These are phyloP conservation scores for Bambusicola thoracicus DNA, from an alignment of 2,113 vertebrate genomes.

Conservation along the genomic window DNA sequence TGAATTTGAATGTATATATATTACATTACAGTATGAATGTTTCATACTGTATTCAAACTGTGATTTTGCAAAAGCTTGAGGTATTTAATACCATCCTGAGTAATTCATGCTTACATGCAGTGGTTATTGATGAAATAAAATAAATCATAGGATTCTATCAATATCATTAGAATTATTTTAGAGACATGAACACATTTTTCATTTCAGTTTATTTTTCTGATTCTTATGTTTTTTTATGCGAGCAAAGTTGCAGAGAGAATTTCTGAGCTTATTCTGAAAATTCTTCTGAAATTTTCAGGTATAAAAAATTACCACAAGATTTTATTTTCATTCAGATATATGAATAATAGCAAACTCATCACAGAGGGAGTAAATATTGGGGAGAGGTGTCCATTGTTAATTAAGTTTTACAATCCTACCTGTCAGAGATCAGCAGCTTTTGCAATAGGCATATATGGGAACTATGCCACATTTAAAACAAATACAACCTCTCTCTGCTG, in stretches of 20 bases:
- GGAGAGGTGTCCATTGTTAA: not conserved
- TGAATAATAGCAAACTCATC: not conserved
- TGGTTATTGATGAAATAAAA: not conserved
- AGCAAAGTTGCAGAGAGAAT: not conserved
- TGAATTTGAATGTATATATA: not conserved
- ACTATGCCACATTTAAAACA: not conserved
- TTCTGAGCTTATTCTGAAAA: not conserved
- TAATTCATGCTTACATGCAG: not conserved
- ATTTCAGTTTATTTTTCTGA: not conserved
- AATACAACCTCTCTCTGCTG: constrained; percentile 20
- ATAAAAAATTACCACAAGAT: not conserved
- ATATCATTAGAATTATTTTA: not conserved
- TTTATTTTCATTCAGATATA: not conserved
- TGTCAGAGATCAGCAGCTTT: not conserved
- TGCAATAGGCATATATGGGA: not conserved
- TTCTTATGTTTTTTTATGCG: not conserved
- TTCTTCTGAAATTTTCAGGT: not conserved
- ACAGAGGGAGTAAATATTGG: not conserved
- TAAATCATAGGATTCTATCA: not conserved
- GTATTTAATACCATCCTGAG: not conserved
- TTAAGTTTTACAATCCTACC: not conserved
- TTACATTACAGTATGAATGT: not conserved
- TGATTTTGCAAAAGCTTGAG: not conserved
- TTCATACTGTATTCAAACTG: not conserved
- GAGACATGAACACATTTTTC: not conserved